Evolutionary conservation across 2,797 vertebrate species (phyloP), one percentile per base, ranked within the genome.

Genomic region (Coluber constrictor): DNA sequence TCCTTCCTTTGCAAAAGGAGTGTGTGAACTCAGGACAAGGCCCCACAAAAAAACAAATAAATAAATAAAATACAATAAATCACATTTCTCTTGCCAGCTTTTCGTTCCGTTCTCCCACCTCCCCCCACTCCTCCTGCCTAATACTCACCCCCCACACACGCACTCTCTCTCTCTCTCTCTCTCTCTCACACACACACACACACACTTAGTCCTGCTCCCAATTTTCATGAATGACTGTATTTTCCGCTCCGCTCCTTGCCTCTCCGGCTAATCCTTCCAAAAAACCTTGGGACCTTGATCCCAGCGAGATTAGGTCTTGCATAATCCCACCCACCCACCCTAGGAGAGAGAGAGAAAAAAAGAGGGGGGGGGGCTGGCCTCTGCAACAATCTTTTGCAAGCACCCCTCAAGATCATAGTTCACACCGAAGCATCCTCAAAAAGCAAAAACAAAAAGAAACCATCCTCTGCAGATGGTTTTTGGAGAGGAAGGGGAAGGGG

Each of bases 241-340:
- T 92, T 92, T 92, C 70, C 56, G 2, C 6, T 55, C 57, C 5
- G 59, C 66, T 63, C 37, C 90, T 83, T 59, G 32, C 79, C 79
- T 63, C 61, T 43, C 9, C 37, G 25, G 56, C 51, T 91, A 94
- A 91, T 92, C 91, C 83, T 88, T 47, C 87, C 27, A 83, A 92
- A 90, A 51, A 56, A 63, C 70, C 61, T 86, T 59, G 91, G 93
- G 87, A 93, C 79, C 91, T 93, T 93, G 90, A 94, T 88, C 88
- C 87, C 43, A 47, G 61, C 59, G 57, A 88, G 57, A 88, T 94
- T 91, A 92, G 20, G 51, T 16, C n/a, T 92, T 91, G 87, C 55
- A 37, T 91, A 94, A 92, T 86, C 90, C 74, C 86, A 13, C 18
- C 6, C 51, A 47, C 47, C 47, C 9, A 54, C 51, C 5, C 87